A percentile compares a stretch with the other conserved stretches of the same genome.
phyloP scores from a whole-genome alignment of 2,888 invertebrate species.

The Athrips mouffetella region DNA sequence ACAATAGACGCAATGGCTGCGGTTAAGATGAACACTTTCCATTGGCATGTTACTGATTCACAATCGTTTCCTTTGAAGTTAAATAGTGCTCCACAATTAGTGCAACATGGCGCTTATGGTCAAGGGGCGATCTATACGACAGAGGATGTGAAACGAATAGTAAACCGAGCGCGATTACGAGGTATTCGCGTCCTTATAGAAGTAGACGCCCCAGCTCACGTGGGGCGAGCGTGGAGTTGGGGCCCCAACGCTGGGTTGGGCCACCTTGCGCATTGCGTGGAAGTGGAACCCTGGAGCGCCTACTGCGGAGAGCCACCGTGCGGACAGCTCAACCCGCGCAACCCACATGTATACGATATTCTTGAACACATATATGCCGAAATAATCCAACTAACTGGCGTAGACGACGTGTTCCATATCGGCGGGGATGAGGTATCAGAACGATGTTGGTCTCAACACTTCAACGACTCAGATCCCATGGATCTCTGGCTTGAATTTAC shows the following conservation, averaged over 20 bases:
- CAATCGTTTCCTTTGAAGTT: conserved; percentile 94
- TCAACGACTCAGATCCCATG: conserved; percentile 86
- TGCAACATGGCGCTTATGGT: conserved; percentile 91
- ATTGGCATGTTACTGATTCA: conserved; percentile 95
- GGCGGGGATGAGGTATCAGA: conserved; percentile 92
- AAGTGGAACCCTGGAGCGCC: conserved; percentile 87
- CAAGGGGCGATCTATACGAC: conserved; percentile 86
- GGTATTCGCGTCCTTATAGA: conserved; percentile 93
- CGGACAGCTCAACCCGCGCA: conserved; percentile 90
- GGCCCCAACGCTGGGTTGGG: conserved; percentile 86
- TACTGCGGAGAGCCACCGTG: conserved; percentile 93
- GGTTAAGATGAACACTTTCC: conserved; percentile 93
- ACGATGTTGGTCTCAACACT: conserved; percentile 87
- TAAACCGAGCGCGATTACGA: conserved; percentile 86
- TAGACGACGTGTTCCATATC: conserved; percentile 88
- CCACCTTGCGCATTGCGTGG: conserved; percentile 88
- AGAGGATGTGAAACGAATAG: conserved; percentile 84
- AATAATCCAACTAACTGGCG: conserved; percentile 84
- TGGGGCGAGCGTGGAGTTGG: conserved; percentile 92
- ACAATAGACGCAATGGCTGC: conserved; percentile 93
- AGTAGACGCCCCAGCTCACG: conserved; percentile 94
- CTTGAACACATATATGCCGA: conserved; percentile 87
- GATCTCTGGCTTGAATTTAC: conserved; percentile 90
- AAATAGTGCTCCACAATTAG: conserved; percentile 85
- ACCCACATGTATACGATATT: conserved; percentile 85